Conservation (phyloP, 2,797 vertebrate species). For the Petrocephalus schoutedeni region DNA sequence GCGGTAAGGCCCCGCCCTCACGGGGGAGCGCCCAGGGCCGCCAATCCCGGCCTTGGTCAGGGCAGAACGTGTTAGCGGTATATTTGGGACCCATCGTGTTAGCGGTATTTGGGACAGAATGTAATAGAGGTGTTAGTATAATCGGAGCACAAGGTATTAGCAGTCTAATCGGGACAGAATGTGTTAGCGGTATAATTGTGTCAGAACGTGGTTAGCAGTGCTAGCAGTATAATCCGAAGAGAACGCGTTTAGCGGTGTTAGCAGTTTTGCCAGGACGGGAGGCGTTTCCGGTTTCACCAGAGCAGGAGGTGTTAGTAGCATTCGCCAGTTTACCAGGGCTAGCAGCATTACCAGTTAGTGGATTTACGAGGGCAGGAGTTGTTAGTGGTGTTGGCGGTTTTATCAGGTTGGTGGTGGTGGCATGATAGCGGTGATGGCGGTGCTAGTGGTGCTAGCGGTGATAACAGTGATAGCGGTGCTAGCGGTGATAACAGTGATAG, state of each 20-base stretch:
- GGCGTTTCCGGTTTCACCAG: background rate
- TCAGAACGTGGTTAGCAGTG: background rate
- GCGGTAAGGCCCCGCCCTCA: slow-evolving; percentile 62
- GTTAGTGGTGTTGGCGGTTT: background rate
- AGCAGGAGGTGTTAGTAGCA: no score
- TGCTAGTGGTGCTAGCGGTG: no score
- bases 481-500: no score
- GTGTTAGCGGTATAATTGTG: no score
- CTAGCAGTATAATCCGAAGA: background rate
- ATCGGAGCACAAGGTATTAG: no score
- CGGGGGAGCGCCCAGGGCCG: background rate
- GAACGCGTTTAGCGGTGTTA: background rate
- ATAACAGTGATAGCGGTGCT: no score
- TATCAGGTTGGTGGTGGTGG: background rate
- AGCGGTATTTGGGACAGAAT: background rate
- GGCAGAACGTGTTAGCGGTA: background rate
- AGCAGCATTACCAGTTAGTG: no score
- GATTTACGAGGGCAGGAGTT: background rate
- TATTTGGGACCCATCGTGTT: background rate
- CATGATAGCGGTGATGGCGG: background rate
- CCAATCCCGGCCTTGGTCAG: background rate
- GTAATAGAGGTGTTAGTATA: no score
- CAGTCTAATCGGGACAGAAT: no score
- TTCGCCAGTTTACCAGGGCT: background rate
- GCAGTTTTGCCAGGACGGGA: background rate